These are phyloP conservation scores for Pachymerium ferrugineum DNA, from an alignment of 2,888 invertebrate species.

Conservation along the genomic window DNA sequence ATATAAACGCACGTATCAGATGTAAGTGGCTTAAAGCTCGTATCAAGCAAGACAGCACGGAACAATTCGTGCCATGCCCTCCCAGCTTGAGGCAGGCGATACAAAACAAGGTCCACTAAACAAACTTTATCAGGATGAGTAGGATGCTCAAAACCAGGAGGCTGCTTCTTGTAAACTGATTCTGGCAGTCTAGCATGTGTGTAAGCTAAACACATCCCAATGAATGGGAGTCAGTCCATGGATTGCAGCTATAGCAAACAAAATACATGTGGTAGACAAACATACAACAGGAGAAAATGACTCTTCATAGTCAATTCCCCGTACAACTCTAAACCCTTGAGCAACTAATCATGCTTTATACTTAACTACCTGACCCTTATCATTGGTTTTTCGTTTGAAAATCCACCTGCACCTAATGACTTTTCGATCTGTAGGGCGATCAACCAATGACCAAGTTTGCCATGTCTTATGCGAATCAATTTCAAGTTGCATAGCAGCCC, in stretches of 20 bases:
- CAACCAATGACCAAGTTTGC: not conserved
- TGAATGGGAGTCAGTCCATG: not conserved
- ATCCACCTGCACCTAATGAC: not conserved
- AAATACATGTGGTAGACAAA: not conserved
- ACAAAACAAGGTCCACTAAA: not conserved
- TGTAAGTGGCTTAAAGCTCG: not conserved
- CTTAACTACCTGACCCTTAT: not conserved
- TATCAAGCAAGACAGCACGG: not conserved
- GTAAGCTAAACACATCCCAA: not conserved
- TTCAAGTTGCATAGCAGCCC: not conserved
- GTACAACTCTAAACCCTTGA: not conserved
- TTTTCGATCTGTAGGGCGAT: not conserved
- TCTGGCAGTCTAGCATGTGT: not conserved
- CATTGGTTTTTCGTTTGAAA: not conserved
- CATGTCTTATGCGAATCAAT: not conserved
- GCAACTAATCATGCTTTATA: not conserved
- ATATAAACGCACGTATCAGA: not conserved
- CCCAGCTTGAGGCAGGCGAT: not conserved
- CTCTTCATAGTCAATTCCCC: not conserved
- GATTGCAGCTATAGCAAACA: not conserved
- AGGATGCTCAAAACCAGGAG: not conserved
- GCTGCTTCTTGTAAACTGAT: not conserved
- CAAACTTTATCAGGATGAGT: not conserved
- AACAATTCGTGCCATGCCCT: not conserved
- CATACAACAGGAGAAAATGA: not conserved